Base-by-base conservation (phyloP, 1,140 invertebrate genomes). In the Drosophila bipectinata region DNA sequence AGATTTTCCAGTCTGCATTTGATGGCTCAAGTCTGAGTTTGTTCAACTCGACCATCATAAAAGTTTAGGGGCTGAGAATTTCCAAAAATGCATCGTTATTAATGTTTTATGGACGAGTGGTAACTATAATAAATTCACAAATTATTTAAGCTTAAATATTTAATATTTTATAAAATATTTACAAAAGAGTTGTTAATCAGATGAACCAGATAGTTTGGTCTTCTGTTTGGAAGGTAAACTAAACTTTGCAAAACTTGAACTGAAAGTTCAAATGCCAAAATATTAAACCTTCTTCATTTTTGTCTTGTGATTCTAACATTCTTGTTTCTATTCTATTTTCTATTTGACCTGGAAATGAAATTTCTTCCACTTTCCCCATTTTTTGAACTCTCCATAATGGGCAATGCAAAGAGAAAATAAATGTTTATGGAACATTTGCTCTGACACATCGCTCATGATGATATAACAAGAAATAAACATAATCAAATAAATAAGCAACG, bases 401-500 rank as follows among this genome's bases (percentile, higher is more conserved):
- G 10, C 41, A 39, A 18, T 1, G 24, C 3, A 8, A 34, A 9
- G 26, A 57, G 26, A 58, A 49, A 66, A 63, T 24, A 63, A 79
- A 77, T 80, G 64, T 66, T 71, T 71, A 69, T 69, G 56, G 32
- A 69, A 69, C 51, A 71, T 71, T 71, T 57, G 52, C 52, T 64
- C 64, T 61, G 44, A 53, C 58, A 61, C 67, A 63, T 77, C 63
- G 60, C 60, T 67, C 63, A 69, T 57, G 68, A 72, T 71, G 72
- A 56, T 68, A 67, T 62, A 64, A 73, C 72, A 59, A 66, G 78
- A 61, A 87, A 87, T 87, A 87, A 87, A 87, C 78, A 87, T 87
- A 87, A 87, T 87, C 82, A 80, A 87, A 87, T 87, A 76, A 88
- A 77, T 72, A 74, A 60, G 71, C 71, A 74, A 78, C 60, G 67